phyloP scores from a whole-genome alignment of 2,888 invertebrate species.

The Prenolepis imparis region DNA sequence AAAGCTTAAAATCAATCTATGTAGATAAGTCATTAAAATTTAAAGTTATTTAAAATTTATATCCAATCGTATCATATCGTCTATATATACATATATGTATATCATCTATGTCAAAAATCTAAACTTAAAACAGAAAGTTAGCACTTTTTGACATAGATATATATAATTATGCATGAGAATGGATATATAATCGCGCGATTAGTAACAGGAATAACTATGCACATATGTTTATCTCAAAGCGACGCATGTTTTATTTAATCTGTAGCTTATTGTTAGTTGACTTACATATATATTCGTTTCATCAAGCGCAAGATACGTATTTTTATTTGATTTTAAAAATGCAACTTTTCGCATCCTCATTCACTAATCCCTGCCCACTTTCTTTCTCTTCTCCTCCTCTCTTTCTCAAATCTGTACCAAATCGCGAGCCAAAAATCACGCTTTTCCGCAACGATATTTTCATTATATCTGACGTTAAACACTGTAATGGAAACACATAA shows the following conservation, averaged over 20 bases:
- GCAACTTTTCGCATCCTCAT: neutral
- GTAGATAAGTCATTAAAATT: slow-evolving; percentile 5
- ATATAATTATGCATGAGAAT: neutral
- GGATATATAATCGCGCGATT: neutral
- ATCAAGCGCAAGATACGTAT: slow-evolving; percentile 58
- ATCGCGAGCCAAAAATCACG: neutral
- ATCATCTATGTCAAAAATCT: neutral
- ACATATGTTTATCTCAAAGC: slow-evolving; percentile 27
- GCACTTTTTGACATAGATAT: neutral
- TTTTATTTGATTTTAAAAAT: slow-evolving; percentile 61
- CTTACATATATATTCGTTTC: slow-evolving; percentile 58
- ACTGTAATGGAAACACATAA: slow-evolving; percentile 26
- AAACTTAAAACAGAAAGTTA: neutral
- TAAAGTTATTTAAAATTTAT: slow-evolving; percentile 17
- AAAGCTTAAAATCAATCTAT: slow-evolving; percentile 2
- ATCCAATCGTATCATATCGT: neutral
- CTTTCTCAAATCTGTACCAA: neutral
- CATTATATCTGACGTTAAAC: slow-evolving; percentile 39
- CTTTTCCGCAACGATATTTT: slow-evolving; percentile 30
- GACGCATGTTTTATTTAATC: slow-evolving; percentile 13
- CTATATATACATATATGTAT: no score
- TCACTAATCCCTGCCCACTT: neutral
- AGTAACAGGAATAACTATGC: slow-evolving; percentile 10
- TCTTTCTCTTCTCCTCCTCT: neutral
- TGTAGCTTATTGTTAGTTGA: slow-evolving; percentile 48